A percentile compares a stretch with the other conserved stretches of the same genome.
phyloP scores from a whole-genome alignment of 2,113 vertebrate genomes.

The Gallinago paraguaiae region DNA sequence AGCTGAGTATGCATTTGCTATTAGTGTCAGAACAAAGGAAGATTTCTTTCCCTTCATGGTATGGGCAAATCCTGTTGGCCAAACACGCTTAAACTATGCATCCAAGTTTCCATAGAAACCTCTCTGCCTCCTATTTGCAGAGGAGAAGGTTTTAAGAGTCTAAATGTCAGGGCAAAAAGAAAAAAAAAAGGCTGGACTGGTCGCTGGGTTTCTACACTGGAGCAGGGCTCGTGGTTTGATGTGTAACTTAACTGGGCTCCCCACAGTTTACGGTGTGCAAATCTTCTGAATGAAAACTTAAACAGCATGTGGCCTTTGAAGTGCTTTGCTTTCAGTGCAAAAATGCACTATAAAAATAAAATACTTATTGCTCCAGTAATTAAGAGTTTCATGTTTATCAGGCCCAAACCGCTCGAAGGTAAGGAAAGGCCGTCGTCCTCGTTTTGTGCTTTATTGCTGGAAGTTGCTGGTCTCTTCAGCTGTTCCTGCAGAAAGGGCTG shows the following conservation, averaged over 20 bases:
- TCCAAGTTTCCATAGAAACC: slow-evolving; percentile 60
- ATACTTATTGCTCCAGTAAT: background rate
- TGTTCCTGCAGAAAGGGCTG: background rate
- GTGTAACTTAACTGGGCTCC: background rate
- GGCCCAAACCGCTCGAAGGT: background rate
- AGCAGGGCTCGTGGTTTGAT: background rate
- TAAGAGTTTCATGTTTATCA: background rate
- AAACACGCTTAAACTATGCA: background rate
- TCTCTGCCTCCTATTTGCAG: background rate
- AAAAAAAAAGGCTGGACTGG: background rate
- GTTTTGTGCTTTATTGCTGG: background rate
- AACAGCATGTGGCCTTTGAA: background rate
- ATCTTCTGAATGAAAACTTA: background rate
- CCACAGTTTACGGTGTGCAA: background rate
- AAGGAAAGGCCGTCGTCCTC: background rate
- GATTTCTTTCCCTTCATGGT: slow-evolving; percentile 41
- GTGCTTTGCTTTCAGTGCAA: background rate
- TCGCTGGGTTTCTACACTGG: background rate
- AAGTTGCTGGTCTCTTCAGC: background rate
- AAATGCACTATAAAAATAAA: background rate
- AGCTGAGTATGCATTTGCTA: background rate
- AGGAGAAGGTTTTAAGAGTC: background rate
- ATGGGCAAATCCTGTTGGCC: slow-evolving; percentile 31
- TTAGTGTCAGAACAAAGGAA: slow-evolving; percentile 13
- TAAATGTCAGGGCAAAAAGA: slow-evolving; percentile 24